Base-by-base conservation (phyloP, 2,888 invertebrate species). In the Cheilosia scutellata region DNA sequence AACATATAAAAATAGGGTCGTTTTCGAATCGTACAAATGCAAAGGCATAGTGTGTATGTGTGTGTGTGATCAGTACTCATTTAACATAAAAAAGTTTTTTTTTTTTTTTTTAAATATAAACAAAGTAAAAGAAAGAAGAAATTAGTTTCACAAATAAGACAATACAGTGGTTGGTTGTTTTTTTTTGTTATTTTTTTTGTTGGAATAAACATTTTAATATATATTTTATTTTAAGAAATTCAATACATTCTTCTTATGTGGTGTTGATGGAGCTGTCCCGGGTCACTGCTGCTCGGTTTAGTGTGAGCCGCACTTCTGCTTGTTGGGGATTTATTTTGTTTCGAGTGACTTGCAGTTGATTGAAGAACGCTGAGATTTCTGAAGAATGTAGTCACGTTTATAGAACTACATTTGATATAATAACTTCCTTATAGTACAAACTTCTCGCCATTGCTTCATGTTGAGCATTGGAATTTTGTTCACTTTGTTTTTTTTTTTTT, bases 211-310 rank as follows among this genome's bases (percentile, higher is more conserved):
- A 86, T 89, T 90, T 89, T 92, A 77, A 82, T 87, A 82, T 87
- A 82, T 82, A 87, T 82, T 87, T 87, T 82, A 78, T 91, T 91
- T 92, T 91, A 91, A 91, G 91, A 91, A 91, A 91, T 90, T 91
- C 90, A 91, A 90, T 91, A 91, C 91, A 91, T 91, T 91, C 90
- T 89, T 90, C 91, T 89, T 91, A 88, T 89, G 89, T 82, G 83
- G 77, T 88, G 76, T 60, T 80, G 82, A 60, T 68, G 82, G 49
- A 75, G 74, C 13, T 76, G 49, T 68, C 37, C 13, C 16, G 9
- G 27, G 51, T 47, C 58, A 47, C 42, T 42, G n/a, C 31, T 57
- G 44, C 42, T 68, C 40, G 60, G 44, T 55, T 49, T 13, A 62
- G 47, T 37, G 60, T 55, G 33, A n/a, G 25, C 51, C 58, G 49